A percentile compares a stretch with the other conserved stretches of the same genome.
Evolutionary conservation across 2,113 vertebrate genomes (phyloP).

Genomic region (Microcebus murinus): DNA sequence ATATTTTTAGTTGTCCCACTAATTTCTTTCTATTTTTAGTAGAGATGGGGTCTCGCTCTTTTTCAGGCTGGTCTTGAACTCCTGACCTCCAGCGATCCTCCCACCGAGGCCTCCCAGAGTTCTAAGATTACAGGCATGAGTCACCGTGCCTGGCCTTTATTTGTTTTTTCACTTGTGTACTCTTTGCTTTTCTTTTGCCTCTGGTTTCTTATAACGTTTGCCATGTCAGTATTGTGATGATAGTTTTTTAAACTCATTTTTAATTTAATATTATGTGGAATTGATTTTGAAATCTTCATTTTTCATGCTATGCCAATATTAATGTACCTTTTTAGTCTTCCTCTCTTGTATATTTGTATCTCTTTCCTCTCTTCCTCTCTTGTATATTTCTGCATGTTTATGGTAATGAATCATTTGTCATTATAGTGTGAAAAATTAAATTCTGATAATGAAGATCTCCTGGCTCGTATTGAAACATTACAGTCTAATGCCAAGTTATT

Average conservation of each 20-base stretch:
- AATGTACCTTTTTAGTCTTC: constrained; percentile 2
- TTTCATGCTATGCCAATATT: neutral
- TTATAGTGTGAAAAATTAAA: constrained; percentile 90
- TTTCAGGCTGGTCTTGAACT: too few relatives aligned
- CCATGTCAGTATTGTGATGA: neutral
- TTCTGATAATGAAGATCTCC: constrained; percentile 92
- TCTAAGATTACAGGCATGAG: too few relatives aligned
- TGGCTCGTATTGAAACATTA: constrained; percentile 88
- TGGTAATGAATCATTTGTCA: constrained; percentile 34
- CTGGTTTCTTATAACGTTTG: neutral
- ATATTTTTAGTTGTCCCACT: too few relatives aligned
- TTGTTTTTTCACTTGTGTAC: neutral
- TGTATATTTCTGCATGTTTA: neutral
- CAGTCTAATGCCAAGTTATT: constrained; percentile 90
- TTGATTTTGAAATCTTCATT: constrained; percentile 16
- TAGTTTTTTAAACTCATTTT: constrained; percentile 1
- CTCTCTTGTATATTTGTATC: neutral
- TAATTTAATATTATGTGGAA: constrained; percentile 22
- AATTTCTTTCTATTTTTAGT: too few relatives aligned
- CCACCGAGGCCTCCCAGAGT: too few relatives aligned
- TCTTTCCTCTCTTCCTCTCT: neutral
- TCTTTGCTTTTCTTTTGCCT: neutral
- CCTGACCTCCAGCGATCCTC: too few relatives aligned
- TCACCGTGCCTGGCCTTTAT: neutral
- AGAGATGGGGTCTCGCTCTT: too few relatives aligned